Conservation (phyloP, 2,888 invertebrate species). For the Agrotis exclamationis region DNA sequence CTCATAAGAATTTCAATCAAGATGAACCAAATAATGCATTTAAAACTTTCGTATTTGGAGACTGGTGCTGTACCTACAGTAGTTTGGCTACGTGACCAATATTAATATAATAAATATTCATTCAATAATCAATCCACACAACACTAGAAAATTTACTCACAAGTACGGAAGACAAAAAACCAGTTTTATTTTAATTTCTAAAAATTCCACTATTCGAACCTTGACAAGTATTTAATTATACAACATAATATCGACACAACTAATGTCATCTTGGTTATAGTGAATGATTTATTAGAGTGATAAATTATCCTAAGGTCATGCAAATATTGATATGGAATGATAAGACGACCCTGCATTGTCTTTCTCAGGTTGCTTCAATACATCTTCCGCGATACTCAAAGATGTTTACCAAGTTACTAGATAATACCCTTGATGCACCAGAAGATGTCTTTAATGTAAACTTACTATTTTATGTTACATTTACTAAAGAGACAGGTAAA, state of each 20-base stretch:
- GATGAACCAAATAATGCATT: not conserved
- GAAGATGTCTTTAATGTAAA: conserved; percentile 20
- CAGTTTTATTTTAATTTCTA: conserved; percentile 56
- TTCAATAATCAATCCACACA: conserved; percentile 7
- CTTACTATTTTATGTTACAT: not conserved
- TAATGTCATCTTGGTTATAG: conserved; percentile 44
- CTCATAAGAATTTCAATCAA: not conserved
- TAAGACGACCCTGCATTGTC: conserved; percentile 85
- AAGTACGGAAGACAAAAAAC: conserved; percentile 57
- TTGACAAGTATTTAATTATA: conserved; percentile 60
- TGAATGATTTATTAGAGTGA: conserved; percentile 59
- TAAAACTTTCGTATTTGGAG: conserved; percentile 27
- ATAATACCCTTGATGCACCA: conserved; percentile 45
- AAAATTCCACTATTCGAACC: conserved; percentile 63
- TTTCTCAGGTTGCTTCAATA: conserved; percentile 64
- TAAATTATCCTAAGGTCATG: conserved; percentile 81
- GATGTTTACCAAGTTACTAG: conserved; percentile 50
- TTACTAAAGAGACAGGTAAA: not conserved
- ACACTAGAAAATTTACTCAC: conserved; percentile 29
- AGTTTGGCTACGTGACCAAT: conserved; percentile 2
- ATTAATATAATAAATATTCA: conserved; percentile 37
- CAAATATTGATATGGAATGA: conserved; percentile 81
- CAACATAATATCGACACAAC: conserved; percentile 45
- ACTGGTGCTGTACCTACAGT: not conserved
- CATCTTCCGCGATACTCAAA: conserved; percentile 67